Evolutionary conservation across 2,113 vertebrate genomes (phyloP), one percentile per base, ranked within the genome.

Genomic region (Pollachius pollachius): DNA sequence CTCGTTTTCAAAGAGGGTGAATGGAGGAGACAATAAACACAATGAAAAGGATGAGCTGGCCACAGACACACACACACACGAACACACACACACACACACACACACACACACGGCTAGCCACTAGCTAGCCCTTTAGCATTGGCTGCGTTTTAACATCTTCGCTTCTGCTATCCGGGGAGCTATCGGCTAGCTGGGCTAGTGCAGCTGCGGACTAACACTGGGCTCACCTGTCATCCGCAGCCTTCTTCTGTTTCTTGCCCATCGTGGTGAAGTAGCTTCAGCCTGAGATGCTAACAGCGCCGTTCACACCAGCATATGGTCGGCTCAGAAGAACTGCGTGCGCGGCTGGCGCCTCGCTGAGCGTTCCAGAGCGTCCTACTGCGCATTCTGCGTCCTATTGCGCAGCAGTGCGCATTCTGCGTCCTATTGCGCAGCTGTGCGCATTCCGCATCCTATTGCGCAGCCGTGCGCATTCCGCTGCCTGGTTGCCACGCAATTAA

Each of bases 191-290:
- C 30, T 34, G 30, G 30, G 30, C 30, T 34, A n/a, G 18, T 56
- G 58, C 18, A 59, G 11, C 52, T 34, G 77, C 78, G 75, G 41
- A 9, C 41, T 48, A 78, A 79, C 81, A 19, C 21, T 41, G 6
- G 25, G 12, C 23, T 18, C 88, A 92, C 91, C 91, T 90, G 83
- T 92, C 91, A 65, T 92, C 90, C 13, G 89, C 91, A 68, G 82
- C 83, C 75, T 89, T 92, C 84, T 92, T 92, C 87, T 91, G 91
- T 81, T 92, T 92, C 73, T 92, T 92, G 17, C 90, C 91, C 91
- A 92, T 92, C 34, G 16, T 86, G 58, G 66, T 73, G 67, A 72
- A 69, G 7, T 6, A 23, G 52, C 73, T 76, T 74, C 79, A 76
- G 81, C 62, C 61, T 70, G 80, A 9, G 8, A 9, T 76, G 59